phyloP scores from a whole-genome alignment of 2,888 invertebrate genomes.

The Galeruca laticollis region DNA sequence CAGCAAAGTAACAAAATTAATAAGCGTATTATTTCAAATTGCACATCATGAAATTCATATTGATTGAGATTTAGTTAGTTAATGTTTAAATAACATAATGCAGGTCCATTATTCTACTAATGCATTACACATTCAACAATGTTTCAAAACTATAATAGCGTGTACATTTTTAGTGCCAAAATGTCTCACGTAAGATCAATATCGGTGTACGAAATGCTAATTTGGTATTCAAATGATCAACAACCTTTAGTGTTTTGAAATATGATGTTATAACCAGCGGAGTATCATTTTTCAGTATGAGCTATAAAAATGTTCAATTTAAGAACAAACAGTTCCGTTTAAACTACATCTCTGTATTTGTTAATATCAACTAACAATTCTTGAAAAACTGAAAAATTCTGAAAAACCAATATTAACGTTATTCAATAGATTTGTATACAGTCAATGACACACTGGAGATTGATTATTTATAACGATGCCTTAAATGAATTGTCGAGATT shows the following conservation, averaged over 20 bases:
- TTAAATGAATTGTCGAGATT: too few species aligned
- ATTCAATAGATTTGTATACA: too few species aligned
- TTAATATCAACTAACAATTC: too few species aligned
- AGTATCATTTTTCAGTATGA: neutral
- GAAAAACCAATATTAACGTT: too few species aligned
- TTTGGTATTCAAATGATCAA: constrained; percentile 5
- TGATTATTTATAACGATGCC: too few species aligned
- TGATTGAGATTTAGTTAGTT: neutral
- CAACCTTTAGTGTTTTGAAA: neutral
- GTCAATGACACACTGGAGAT: too few species aligned
- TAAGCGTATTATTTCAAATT: neutral
- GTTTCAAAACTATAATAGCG: constrained; percentile 1
- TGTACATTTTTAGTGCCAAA: neutral
- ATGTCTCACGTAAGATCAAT: neutral
- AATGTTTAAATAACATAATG: neutral
- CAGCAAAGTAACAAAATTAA: neutral
- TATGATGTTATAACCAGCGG: neutral
- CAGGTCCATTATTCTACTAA: neutral
- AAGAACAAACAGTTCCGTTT: too few species aligned
- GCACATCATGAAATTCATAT: neutral
- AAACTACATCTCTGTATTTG: too few species aligned
- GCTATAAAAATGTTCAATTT: too few species aligned
- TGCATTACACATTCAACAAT: neutral
- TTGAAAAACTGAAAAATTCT: too few species aligned
- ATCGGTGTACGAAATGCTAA: constrained; percentile 4